Percentiles rank a stretch among this genome's conserved stretches.
phyloP scores from a whole-genome alignment of 2,888 invertebrate genomes.

The Cheilosia urbana region DNA sequence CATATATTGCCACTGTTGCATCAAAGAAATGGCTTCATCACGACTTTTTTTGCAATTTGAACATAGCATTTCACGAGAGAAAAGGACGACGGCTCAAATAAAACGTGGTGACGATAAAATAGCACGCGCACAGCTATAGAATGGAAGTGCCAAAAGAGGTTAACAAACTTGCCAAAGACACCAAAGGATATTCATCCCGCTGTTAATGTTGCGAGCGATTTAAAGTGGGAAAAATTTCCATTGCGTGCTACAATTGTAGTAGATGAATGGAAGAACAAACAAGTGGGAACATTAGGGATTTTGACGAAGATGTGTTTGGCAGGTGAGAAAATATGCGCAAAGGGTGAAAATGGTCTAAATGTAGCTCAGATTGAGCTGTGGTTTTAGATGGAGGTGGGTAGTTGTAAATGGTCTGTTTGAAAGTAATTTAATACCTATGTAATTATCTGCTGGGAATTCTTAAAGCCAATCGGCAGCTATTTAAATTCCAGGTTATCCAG shows the following conservation, averaged over 20 bases:
- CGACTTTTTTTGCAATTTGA: not conserved
- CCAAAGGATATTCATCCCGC: constrained; percentile 1
- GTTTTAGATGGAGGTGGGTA: too few species aligned
- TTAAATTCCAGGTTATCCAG: too few species aligned
- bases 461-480: too few species aligned
- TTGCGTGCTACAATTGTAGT: not conserved
- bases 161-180: constrained; percentile 15
- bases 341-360: too few species aligned
- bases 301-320: not conserved
- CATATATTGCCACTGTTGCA: not conserved
- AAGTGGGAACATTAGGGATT: not conserved
- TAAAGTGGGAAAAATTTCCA: not conserved
- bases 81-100: not conserved
- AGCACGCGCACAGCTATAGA: not conserved
- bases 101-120: constrained; percentile 3
- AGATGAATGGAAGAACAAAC: not conserved
- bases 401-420: too few species aligned
- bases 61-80: not conserved
- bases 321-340: too few species aligned
- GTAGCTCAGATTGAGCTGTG: too few species aligned
- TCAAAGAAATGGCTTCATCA: not conserved
- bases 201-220: not conserved
- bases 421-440: too few species aligned
- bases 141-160: constrained; percentile 1
- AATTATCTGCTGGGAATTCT: too few species aligned